These are phyloP conservation scores for Ephestia elutella DNA, from an alignment of 1,140 invertebrate genomes.

Conservation along the genomic window DNA sequence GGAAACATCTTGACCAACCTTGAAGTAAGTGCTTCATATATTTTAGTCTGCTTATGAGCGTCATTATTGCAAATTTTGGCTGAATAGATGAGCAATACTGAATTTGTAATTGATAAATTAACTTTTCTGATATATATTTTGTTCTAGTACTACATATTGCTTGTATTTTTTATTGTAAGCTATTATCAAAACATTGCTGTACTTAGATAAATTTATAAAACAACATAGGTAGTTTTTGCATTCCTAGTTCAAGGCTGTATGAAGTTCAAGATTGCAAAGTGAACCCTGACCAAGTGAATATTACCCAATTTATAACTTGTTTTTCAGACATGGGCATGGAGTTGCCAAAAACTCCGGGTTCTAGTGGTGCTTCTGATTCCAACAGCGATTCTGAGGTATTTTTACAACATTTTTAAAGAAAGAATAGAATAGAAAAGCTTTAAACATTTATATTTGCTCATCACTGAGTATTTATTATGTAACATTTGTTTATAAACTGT, in stretches of 20 bases:
- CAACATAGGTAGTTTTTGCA: too few relatives aligned
- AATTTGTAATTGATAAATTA: too few relatives aligned
- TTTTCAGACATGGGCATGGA: conserved; percentile 70
- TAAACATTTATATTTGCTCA: too few relatives aligned
- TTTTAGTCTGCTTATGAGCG: conserved; percentile 23
- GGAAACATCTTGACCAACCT: conserved; percentile 70
- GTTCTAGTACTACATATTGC: too few relatives aligned
- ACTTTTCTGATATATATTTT: too few relatives aligned
- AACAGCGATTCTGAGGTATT: conserved; percentile 64
- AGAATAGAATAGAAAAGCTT: not conserved
- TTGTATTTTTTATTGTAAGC: too few relatives aligned
- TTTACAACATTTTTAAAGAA: conserved; percentile 12
- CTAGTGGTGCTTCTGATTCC: conserved; percentile 63
- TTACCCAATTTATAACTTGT: not conserved
- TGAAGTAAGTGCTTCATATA: conserved; percentile 58
- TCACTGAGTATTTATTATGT: too few relatives aligned
- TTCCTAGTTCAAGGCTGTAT: too few relatives aligned
- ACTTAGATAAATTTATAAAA: too few relatives aligned
- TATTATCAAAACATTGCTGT: too few relatives aligned
- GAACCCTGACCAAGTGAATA: not conserved
- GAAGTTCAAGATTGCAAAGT: not conserved
- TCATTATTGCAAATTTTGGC: conserved; percentile 17
- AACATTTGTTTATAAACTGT: too few relatives aligned
- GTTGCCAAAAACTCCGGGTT: conserved; percentile 65
- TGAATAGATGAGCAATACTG: too few relatives aligned